phyloP scores from a whole-genome alignment of 2,113 vertebrate species.

The Nasalis larvatus region DNA sequence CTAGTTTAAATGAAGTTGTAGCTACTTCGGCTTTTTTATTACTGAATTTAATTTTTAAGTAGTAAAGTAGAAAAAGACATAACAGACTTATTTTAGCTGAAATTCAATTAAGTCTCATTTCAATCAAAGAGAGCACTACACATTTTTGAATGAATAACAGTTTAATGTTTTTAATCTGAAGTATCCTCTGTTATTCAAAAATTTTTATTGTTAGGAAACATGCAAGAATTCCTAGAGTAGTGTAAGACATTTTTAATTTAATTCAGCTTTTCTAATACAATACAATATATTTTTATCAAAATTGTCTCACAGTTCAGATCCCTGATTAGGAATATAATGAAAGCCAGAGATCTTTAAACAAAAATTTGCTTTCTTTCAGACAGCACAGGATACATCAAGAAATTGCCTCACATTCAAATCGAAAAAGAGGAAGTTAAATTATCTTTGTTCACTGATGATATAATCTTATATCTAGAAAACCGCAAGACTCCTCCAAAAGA shows the following conservation, averaged over 20 bases:
- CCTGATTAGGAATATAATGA: not conserved
- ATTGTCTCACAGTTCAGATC: not conserved
- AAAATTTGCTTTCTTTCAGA: not conserved
- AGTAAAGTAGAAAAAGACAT: not conserved
- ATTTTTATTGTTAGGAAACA: not conserved
- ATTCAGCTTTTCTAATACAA: not conserved
- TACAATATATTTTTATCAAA: not conserved
- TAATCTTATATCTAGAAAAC: too few relatives aligned
- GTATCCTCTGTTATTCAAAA: not conserved
- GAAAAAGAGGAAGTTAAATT: too few relatives aligned
- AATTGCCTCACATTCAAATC: not conserved
- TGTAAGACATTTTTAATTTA: not conserved
- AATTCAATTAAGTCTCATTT: slow-evolving; percentile 32
- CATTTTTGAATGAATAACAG: slow-evolving; percentile 37
- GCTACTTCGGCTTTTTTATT: slow-evolving; percentile 4
- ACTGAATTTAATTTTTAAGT: slow-evolving; percentile 49
- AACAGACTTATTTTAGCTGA: not conserved
- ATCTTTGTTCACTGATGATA: too few relatives aligned
- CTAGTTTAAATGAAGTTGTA: not conserved
- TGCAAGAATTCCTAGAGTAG: not conserved
- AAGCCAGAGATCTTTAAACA: not conserved
- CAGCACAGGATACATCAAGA: not conserved
- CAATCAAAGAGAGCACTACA: not conserved
- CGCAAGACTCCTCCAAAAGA: too few relatives aligned
- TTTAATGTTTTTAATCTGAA: slow-evolving; percentile 2